Base-by-base conservation (phyloP, 2,888 invertebrate genomes). In the Odontocolon sp. region DNA sequence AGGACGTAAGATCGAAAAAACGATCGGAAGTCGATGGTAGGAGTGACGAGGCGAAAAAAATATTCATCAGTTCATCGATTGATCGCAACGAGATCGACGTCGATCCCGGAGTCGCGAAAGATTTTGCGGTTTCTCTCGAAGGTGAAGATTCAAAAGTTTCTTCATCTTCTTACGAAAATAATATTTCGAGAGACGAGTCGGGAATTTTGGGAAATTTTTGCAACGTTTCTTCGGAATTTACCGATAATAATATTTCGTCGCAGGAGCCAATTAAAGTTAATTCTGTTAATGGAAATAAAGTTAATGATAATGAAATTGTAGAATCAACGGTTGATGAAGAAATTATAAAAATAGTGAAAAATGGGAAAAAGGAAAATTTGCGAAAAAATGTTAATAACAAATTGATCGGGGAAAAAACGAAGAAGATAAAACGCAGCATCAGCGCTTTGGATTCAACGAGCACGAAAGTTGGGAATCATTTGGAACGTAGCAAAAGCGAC, bases 1-100 rank as follows among this genome's bases (percentile, higher is more conserved):
- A 56, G 8, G 50, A 67, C 47, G 31, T 40, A 38, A 38, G 57
- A 28, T 31, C 50, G 75, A 33, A 57, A 26, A 68, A 69, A 21
- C 38, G 33, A 28, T 77, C 77, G 72, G 45, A 21, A 21, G 38
- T 50, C 33, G 57, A 64, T 45, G 50, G 21, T 54, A 23, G 40
- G 11, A 33, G 36, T n/a, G 23, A 59, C 6, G 36, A 40, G 61
- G 26, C 42, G 59, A 45, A 21, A 42, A 59, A 52, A 21, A 59
- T 59, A 72, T 72, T 68, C 52, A 68, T 72, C 57, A 64, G 64
- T 64, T n/a, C 11, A 52, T 9, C 64, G 57, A 16, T 5, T 36
- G 47, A 38, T 47, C 42, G 52, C 45, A 59, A 64, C 77, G 68
- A 33, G 56, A 59, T 16, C n/a, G n/a, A n/a, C 45, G 54, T 14